Conservation (phyloP, 2,113 vertebrate genomes). For the Arizona elegans region DNA sequence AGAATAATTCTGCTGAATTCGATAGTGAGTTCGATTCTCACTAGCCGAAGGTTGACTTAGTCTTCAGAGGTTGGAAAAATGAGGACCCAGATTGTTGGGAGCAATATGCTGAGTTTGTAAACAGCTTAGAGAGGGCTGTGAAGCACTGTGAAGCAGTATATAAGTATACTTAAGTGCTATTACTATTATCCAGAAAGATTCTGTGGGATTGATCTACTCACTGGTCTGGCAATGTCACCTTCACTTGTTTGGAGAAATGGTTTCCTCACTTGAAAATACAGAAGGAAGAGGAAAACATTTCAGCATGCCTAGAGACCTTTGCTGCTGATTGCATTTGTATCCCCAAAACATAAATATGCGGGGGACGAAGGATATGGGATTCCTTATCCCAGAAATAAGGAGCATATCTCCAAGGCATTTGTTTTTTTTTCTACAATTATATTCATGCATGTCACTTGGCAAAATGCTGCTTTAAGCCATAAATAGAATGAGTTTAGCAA, state of each 20-base stretch:
- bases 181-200: neutral
- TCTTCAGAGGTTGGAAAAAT: neutral
- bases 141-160: neutral
- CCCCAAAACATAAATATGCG: neutral
- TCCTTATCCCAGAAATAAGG: neutral
- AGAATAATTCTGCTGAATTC: neutral
- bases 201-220: neutral
- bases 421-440: neutral
- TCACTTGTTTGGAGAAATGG: neutral
- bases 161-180: neutral
- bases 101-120: neutral
- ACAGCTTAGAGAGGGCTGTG: neutral
- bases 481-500: neutral
- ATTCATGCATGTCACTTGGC: neutral
- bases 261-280: neutral
- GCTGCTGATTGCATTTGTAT: neutral
- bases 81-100: neutral
- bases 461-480: neutral
- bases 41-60: neutral
- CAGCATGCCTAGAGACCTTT: neutral
- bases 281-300: neutral
- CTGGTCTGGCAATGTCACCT: neutral
- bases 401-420: neutral
- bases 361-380: neutral
- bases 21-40: neutral